Base-by-base conservation (phyloP, 2,797 vertebrate species). In the Mus minutoides region DNA sequence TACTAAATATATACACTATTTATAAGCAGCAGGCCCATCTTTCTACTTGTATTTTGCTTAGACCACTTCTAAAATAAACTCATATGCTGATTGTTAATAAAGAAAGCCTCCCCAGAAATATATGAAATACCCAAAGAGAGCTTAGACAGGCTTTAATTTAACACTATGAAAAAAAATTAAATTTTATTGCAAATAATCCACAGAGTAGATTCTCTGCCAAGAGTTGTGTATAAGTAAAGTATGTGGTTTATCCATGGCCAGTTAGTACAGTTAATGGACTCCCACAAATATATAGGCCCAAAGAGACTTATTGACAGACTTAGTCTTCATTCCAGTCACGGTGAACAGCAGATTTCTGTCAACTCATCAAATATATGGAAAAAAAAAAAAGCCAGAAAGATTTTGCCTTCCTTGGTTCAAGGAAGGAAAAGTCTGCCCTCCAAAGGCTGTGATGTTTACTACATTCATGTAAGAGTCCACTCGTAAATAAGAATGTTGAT, bases 101-200 rank as follows among this genome's bases (percentile, higher is more conserved):
- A 93, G 54, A 96, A 19, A 90, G n/a, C 58, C 52, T 37, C 56
- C 60, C 37, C 52, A 49, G 77, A 95, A 95, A 96, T 90, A 62
- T 0, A 40, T 19, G n/a, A 85, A 96, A 90, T 19, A 34, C 52
- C 37, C 37, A 80, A 79, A 92, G 40, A 92, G 77, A 78, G 40
- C 69, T 95, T 64, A 56, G 37, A 69, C 26, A 90, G 85, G 79
- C 49, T 96, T 96, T 92, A 83, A 83, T 56, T 76, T 76, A 88
- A 94, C 71, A 78, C 73, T 73, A 75, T 24, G 40, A 73, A 96
- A 93, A 93, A 46, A 46, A 62, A 94, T 77, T 80, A 85, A 88
- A 67, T 88, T 90, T 95, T 88, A 94, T 86, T 92, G 90, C 77
- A 97, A 88, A 93, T 88, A 93, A 91, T 73, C 87, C 73, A 88